phyloP scores from a whole-genome alignment of 2,113 vertebrate species.

The Hystrix cristata region DNA sequence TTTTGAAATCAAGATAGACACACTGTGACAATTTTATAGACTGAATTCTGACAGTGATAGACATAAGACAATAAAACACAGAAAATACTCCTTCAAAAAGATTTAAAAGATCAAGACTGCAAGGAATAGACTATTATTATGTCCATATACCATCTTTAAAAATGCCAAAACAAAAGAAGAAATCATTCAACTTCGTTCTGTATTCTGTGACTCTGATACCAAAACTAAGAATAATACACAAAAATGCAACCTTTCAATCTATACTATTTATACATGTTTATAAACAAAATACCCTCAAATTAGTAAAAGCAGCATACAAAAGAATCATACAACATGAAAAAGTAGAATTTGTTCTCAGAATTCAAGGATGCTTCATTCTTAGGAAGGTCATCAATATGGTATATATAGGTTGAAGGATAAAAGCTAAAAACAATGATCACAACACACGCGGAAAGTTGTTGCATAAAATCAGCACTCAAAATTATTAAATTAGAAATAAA shows the following conservation, averaged over 20 bases:
- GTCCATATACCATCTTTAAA: not conserved
- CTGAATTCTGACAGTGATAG: slow-evolving; percentile 15
- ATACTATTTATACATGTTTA: not conserved
- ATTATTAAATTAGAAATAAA: not conserved
- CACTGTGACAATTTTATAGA: not conserved
- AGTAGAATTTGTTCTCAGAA: not conserved
- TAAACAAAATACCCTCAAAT: slow-evolving; percentile 13
- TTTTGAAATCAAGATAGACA: not conserved
- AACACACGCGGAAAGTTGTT: not conserved
- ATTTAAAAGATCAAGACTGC: not conserved
- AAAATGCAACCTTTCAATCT: not conserved
- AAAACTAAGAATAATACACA: not conserved
- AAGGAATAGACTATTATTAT: not conserved
- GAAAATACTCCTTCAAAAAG: not conserved
- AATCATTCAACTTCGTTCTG: not conserved
- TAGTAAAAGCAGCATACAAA: not conserved
- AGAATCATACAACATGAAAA: not conserved
- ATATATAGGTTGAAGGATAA: not conserved
- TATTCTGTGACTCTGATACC: not conserved
- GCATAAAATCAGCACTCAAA: not conserved
- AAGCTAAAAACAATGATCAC: not conserved
- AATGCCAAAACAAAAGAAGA: not conserved
- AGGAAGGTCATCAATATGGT: not conserved
- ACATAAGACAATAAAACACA: not conserved
- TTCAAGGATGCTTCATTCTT: not conserved